Conservation (phyloP, 2,888 invertebrate genomes). For the Phengaris arion region DNA sequence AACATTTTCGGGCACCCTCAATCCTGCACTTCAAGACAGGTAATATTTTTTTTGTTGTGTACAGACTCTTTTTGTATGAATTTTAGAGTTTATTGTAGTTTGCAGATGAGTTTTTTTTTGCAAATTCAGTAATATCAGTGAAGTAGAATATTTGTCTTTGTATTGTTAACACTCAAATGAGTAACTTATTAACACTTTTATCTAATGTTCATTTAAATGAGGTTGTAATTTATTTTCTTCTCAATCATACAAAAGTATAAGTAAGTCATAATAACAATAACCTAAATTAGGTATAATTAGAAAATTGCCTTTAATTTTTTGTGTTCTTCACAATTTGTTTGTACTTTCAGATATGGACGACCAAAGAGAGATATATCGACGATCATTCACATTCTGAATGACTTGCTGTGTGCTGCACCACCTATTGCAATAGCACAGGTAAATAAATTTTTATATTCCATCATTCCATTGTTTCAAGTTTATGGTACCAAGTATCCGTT, state of each 20-base stretch:
- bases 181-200: not conserved
- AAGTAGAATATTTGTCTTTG: not conserved
- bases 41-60: constrained; percentile 41
- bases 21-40: constrained; percentile 94
- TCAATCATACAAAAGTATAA: not conserved
- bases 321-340: not conserved
- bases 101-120: constrained; percentile 29
- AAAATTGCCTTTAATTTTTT: constrained; percentile 3
- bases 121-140: constrained; percentile 29
- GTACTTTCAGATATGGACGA: constrained; percentile 84
- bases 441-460: constrained; percentile 26
- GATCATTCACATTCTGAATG: constrained; percentile 96
- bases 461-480: no score
- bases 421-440: constrained; percentile 81
- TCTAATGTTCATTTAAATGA: not conserved
- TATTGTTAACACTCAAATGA: not conserved
- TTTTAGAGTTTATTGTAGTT: no score
- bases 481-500: no score
- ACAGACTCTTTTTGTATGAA: not conserved
- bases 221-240: not conserved
- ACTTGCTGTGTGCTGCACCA: constrained; percentile 92
- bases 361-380: constrained; percentile 97
- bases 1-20: constrained; percentile 96
- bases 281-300: not conserved
- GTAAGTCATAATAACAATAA: not conserved